Conservation (phyloP, 2,113 vertebrate species). For the Pelodiscus sinensis region DNA sequence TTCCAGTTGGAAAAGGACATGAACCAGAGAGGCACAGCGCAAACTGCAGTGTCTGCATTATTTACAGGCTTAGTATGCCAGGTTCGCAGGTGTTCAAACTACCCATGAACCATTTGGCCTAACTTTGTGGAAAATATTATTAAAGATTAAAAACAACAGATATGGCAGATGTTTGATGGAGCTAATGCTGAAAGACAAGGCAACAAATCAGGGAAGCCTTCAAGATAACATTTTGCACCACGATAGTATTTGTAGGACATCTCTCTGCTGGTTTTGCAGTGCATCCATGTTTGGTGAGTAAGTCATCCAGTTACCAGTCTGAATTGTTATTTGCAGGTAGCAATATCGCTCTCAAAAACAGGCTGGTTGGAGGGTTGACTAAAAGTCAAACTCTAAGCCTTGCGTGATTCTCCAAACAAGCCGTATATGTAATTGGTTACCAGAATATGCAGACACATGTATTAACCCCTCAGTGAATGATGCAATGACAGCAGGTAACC, state of each 20-base stretch:
- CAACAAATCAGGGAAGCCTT: background rate
- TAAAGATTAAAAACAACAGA: slow-evolving; percentile 28
- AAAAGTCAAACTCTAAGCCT: background rate
- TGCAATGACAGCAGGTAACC: background rate
- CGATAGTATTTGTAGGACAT: background rate
- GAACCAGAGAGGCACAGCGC: background rate
- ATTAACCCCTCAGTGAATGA: background rate
- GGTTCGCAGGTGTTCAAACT: slow-evolving; percentile 63
- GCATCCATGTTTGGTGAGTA: background rate
- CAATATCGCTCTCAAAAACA: background rate
- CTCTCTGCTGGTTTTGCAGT: background rate
- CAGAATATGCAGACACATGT: fast-evolving
- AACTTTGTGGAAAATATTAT: slow-evolving; percentile 31
- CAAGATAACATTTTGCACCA: background rate
- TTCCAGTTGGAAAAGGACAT: slow-evolving; percentile 32
- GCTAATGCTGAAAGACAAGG: slow-evolving; percentile 12
- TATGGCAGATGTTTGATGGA: slow-evolving; percentile 17
- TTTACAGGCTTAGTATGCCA: slow-evolving; percentile 25
- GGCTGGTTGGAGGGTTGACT: background rate
- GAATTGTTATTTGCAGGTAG: background rate
- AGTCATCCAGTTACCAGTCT: background rate
- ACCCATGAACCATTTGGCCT: slow-evolving; percentile 40
- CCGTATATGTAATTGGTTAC: fast-evolving
- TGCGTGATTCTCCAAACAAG: fast-evolving
- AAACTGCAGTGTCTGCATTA: slow-evolving; percentile 50